A percentile compares a stretch with the other conserved stretches of the same genome.
Conservation (phyloP, 2,797 vertebrate genomes). For the Jordanella pulchra region DNA sequence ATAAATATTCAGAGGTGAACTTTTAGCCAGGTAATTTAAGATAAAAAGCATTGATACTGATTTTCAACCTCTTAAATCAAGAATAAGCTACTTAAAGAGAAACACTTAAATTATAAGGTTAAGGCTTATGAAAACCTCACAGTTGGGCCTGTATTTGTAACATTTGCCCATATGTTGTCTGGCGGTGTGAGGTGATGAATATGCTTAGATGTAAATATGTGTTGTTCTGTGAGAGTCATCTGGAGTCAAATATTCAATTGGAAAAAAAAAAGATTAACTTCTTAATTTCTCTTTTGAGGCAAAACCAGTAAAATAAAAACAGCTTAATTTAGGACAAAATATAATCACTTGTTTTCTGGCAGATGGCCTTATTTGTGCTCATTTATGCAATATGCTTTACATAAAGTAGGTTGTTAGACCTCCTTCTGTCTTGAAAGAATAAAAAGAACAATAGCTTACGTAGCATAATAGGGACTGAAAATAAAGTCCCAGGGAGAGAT, state of each 20-base stretch:
- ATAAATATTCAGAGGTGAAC: neutral
- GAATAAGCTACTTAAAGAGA: neutral
- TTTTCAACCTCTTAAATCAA: slow-evolving; percentile 1
- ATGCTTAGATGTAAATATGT: slow-evolving; percentile 18
- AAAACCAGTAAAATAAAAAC: slow-evolving; percentile 13
- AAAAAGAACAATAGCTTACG: slow-evolving; percentile 22
- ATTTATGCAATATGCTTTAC: slow-evolving; percentile 9
- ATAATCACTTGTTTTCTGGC: slow-evolving; percentile 4
- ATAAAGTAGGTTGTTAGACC: slow-evolving; percentile 26
- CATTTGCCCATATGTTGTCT: slow-evolving; percentile 2
- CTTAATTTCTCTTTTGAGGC: slow-evolving; percentile 10
- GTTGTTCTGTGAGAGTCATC: slow-evolving; percentile 23
- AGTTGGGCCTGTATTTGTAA: neutral
- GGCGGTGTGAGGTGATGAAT: slow-evolving; percentile 5
- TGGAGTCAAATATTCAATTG: slow-evolving; percentile 10
- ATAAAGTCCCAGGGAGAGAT: slow-evolving; percentile 19
- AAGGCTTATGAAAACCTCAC: slow-evolving; percentile 3
- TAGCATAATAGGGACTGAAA: slow-evolving; percentile 16
- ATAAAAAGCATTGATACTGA: neutral
- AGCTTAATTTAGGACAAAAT: neutral
- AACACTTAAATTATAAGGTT: slow-evolving; percentile 1
- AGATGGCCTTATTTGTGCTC: neutral
- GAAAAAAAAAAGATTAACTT: slow-evolving; percentile 4
- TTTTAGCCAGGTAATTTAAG: neutral
- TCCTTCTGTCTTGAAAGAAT: slow-evolving; percentile 7